Evolutionary conservation across 2,888 invertebrate genomes (phyloP).

Genomic region (Agrochola macilenta): DNA sequence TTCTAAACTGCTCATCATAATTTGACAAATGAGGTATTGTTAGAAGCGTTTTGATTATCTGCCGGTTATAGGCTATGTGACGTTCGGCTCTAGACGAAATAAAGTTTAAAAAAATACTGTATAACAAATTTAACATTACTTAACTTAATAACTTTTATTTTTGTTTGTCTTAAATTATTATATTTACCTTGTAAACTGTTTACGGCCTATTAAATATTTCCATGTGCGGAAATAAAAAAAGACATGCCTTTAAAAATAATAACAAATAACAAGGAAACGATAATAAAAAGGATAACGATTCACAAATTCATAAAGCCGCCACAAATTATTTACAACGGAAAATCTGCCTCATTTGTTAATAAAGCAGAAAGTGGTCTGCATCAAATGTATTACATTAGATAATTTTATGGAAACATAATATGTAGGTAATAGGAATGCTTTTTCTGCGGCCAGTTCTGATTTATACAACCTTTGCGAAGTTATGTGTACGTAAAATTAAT

Average conservation of each 20-base stretch:
- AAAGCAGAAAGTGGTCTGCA: slow-evolving; percentile 35
- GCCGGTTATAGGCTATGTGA: too few relatives aligned
- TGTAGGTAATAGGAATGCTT: slow-evolving; percentile 36
- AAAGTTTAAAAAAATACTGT: too few relatives aligned
- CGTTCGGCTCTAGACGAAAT: too few relatives aligned
- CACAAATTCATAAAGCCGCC: slow-evolving; percentile 47
- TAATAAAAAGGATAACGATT: slow-evolving; percentile 45
- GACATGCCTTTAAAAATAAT: slow-evolving; percentile 33
- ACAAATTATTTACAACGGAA: slow-evolving; percentile 50
- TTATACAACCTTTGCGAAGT: slow-evolving; percentile 33
- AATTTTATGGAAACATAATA: slow-evolving; percentile 39
- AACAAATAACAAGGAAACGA: slow-evolving; percentile 8
- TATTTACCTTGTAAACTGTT: slow-evolving; percentile 21
- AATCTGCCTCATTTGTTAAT: slow-evolving; percentile 23
- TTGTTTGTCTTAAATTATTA: slow-evolving; percentile 16
- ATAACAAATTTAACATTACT: too few relatives aligned
- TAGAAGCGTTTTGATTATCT: too few relatives aligned
- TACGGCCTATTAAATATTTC: slow-evolving; percentile 30
- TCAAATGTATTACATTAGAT: slow-evolving; percentile 24
- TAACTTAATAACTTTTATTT: too few relatives aligned
- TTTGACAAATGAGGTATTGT: too few relatives aligned
- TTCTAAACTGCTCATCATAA: too few relatives aligned
- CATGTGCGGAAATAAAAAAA: slow-evolving; percentile 20
- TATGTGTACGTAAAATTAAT: slow-evolving; percentile 43
- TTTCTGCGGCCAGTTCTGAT: slow-evolving; percentile 36